Evolutionary conservation across 2,888 invertebrate genomes (phyloP), one percentile per base, ranked within the genome.

Genomic region (Pegoplata infirma): DNA sequence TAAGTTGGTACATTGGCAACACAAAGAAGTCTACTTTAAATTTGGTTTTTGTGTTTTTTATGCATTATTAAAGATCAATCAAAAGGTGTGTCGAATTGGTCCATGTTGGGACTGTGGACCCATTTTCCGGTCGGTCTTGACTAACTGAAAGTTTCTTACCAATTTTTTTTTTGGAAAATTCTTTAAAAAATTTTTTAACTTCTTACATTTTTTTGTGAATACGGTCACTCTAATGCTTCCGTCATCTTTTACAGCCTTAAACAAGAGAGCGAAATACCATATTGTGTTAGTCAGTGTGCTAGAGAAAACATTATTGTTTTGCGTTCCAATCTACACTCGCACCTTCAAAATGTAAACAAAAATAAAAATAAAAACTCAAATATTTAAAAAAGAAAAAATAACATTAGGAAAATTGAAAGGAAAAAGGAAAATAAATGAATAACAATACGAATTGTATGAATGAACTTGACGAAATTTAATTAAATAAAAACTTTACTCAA

Each of bases 271-370:
- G 21, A 36, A 73, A 17, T 28, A 14, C 25, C 51, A 47, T 32
- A 23, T 36, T 63, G 51, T 56, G n/a, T 10, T 25, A 44, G 17
- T 10, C 36, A 44, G 17, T 63, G 49, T 21, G n/a, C 19, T 56
- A 19, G 23, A 72, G 59, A 21, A 51, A 56, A 28, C 17, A n/a
- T 56, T 66, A 36, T 51, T 53, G 55, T 61, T 76, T n/a, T 79
- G 56, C 46, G 69, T 74, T 80, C 80, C 77, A 82, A 74, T 66
- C 73, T 78, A 67, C 76, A 76, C 76, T 63, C 80, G 68, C 77
- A 79, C 73, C 80, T 67, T 75, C 23, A 47, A 81, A 76, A 82
- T 82, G 84, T 84, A 84, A 84, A 84, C 84, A 84, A 84, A 82
- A 80, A 73, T 63, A 49, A 36, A 36, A 36, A 17, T 8, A 44